Evolutionary conservation across 2,113 vertebrate species (phyloP).

Genomic region (Mesembrinibis cayennensis): DNA sequence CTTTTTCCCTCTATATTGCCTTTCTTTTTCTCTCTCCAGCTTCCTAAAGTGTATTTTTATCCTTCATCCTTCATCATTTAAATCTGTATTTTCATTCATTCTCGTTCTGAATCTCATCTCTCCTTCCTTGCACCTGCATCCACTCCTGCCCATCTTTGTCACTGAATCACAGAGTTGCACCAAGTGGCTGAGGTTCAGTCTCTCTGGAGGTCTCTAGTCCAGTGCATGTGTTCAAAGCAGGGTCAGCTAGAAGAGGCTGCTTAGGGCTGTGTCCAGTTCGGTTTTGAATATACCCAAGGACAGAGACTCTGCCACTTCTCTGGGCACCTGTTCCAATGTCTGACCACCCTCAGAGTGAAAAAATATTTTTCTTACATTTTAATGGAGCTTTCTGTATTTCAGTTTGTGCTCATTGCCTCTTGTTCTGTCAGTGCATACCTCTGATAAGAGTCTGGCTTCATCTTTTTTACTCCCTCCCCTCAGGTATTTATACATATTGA

Average conservation of each 20-base stretch:
- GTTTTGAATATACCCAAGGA: neutral
- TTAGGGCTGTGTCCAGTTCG: accelerated
- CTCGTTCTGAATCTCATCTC: neutral
- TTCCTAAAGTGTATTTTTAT: neutral
- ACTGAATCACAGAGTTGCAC: neutral
- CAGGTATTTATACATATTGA: neutral
- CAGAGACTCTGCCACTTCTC: neutral
- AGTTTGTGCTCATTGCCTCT: neutral
- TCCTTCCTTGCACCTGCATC: neutral
- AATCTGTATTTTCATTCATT: neutral
- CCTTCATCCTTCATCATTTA: neutral
- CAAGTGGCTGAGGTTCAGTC: neutral
- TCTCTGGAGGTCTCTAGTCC: neutral
- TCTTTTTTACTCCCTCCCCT: neutral
- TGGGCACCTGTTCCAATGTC: neutral
- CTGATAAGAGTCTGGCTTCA: neutral
- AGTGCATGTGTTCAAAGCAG: neutral
- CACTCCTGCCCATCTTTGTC: neutral
- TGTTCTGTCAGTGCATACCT: neutral
- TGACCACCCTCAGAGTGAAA: neutral
- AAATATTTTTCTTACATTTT: neutral
- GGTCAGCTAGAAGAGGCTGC: neutral
- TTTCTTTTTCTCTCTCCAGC: neutral
- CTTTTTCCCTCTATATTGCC: neutral
- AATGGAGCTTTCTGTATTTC: neutral